Base-by-base conservation (phyloP, 2,888 invertebrate genomes). In the Cabera pusaria region DNA sequence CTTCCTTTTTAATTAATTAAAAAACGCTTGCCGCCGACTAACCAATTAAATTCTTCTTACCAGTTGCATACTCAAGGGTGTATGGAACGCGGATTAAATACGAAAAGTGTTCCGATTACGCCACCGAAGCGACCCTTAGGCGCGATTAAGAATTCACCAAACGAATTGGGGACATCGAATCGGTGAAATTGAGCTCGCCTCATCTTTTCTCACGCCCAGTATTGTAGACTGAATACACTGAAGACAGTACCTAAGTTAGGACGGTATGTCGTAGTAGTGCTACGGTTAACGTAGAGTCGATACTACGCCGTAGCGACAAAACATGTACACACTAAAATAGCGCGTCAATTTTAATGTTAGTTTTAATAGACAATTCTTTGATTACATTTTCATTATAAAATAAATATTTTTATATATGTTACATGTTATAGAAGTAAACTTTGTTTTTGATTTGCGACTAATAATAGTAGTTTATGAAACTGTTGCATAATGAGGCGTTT, bases 151-250 rank as follows among this genome's bases (percentile, higher is more conserved):
- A 68, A 87, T 87, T 87, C 87, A 78, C 71, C 70, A 67, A 81
- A 81, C 85, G 86, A 79, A 85, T 80, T 74, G 77, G 74, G 82
- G 80, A 85, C 85, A 83, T 79, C 76, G 84, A 78, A 81, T 84
- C 84, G 84, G 76, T 77, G 74, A 78, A 86, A 87, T 85, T 83
- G 82, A 74, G 74, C 78, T 68, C 64, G 73, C 71, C 79, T 82
- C 81, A 76, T 84, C 78, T 80, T 80, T 80, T 76, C 78, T 77
- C 76, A 75, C 72, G 65, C 72, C 72, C 70, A 75, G 76, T 79
- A 10, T n/a, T n/a, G n/a, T n/a, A n/a, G n/a, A n/a, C n/a, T n/a
- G 64, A 17, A 65, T 52, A 41, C 52, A 22, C 22, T 5, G 8
- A 17, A 11, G 10, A 12, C 20, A 27, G 39, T 32, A 28, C 18